Evolutionary conservation across 1,140 invertebrate species (phyloP), one percentile per base, ranked within the genome.

Genomic region (Eupristina koningsbergeri): DNA sequence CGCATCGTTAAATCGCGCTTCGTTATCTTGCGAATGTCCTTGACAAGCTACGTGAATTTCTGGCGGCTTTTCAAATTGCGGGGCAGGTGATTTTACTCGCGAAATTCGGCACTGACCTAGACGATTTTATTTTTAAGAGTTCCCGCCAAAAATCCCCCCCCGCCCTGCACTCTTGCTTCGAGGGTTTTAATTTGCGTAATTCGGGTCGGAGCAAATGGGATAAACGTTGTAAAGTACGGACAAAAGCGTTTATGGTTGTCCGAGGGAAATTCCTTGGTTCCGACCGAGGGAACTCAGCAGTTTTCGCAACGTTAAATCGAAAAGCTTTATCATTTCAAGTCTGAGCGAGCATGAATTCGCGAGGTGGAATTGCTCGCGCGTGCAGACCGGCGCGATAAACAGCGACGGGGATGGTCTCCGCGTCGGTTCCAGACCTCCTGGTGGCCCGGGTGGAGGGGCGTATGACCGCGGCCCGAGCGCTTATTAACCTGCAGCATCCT

Each of bases 401-500:
- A 17, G 15, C 47, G 31, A 80, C 26, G 78, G 61, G 11, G 41
- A 45, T 17, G 8, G 7, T 50, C 17, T 15, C 8, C 17, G 15
- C 17, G 47, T 17, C 47, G 7, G 8, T 2, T 8, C 15, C 8
- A 7, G 47, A 50, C 47, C 9, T 17, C 9, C 15, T 17, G 47
- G 47, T 50, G 47, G 47, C 15, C 47, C 8, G 47, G 47, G 47
- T 50, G 9, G 47, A 50, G 15, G 47, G 47, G 47, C 47, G 47
- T 64, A 64, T 29, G 31, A 26, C 22, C 29, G 47, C 45, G n/a
- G 53, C 80, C 53, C 31, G 58, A 50, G 82, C 87, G 88, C 88
- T 91, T 91, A 91, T 91, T 91, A 91, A 91, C 87, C 91, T 89
- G 87, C 89, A 81, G 53, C 69, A 31, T 90, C 89, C 77, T 86